Base-by-base conservation (phyloP, 2,113 vertebrate species). In the Amphilophus citrinellus region DNA sequence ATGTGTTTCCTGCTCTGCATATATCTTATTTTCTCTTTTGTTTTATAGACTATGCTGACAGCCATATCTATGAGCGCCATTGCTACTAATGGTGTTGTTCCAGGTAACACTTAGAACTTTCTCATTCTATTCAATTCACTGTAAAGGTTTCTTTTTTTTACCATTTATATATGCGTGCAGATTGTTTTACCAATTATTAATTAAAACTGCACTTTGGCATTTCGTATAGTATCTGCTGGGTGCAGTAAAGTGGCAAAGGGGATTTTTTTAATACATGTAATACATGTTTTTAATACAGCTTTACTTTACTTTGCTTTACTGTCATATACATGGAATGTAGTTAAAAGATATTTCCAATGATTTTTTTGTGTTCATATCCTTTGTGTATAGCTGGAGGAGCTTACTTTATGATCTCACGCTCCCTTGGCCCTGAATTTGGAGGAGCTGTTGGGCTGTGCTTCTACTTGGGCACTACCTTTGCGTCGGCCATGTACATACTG, bases 321-420 rank as follows among this genome's bases (percentile, higher is more conserved):
- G 10, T 13, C 35, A 37, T 24, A 5, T 30, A 39, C 1, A 27
- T 17, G 20, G 11, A 17, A 6, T 76, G 37, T 6, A 20, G n/a
- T 61, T 20, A 56, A 3, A 18, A 7, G 35, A 76, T 0, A 15
- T 50, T 32, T 57, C 6, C 53, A 53, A 2, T 47, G 3, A 44
- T 27, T 58, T 76, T 17, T 56, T 9, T 39, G 2, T 44, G 56
- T 9, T 85, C 47, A 37, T 79, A 7, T 76, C 7, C 80, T 24
- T 91, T 76, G 0, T 35, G 47, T 73, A 20, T 81, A 99, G 98
- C 98, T 92, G 98, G 98, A 65, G 98, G 98, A 61, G 98, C 98
- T 10, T 99, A 99, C 86, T 99, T 99, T 94, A 99, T 99, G 98
- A 99, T 99, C 79, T 99, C 98, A 1, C 97, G 98, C 18, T 99